Base-by-base conservation (phyloP, 2,888 invertebrate species). In the Mactromeris polynyma region DNA sequence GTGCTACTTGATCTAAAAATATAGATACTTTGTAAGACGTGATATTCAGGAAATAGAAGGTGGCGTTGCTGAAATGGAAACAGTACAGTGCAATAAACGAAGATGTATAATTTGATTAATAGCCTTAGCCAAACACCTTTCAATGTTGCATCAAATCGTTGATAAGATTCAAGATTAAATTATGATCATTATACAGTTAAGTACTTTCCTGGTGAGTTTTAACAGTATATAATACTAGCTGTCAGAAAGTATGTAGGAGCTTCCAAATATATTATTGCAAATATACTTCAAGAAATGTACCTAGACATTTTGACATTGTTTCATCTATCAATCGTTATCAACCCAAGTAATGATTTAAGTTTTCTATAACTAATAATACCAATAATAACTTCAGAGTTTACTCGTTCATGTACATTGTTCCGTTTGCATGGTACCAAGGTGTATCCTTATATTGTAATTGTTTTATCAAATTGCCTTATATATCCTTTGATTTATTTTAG, bases 131-230 rank as follows among this genome's bases (percentile, higher is more conserved):
- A 33, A 73, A 73, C 11, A 73, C 31, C 1, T 73, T 73, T 73
- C 33, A 19, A 33, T 73, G 73, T 36, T 36, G 26, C 36, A 36
- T 33, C 33, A 73, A 36, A 73, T 73, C 36, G 33, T 36, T 73
- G 69, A 73, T 73, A 14, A 73, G 73, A 73, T 73, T 73, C 19
- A 17, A 73, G 73, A 73, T 73, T 33, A 26, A 73, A 73, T 33
- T 73, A 17, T 36, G 73, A 33, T 73, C 73, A 11, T 26, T 73
- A 36, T 19, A 33, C 19, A 6, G 31, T 31, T 33, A 73, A 33
- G 17, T 36, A 73, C 36, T 73, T 33, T 26, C 26, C 26, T 26
- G 58, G 6, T 73, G 73, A 73, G 73, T 73, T 73, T 73, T 64
- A n/a, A 26, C 4, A 9, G 26, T 26, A 64, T 26, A 6, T 64